Base-by-base conservation (phyloP, 2,113 vertebrate genomes). In the Dascyllus trimaculatus region DNA sequence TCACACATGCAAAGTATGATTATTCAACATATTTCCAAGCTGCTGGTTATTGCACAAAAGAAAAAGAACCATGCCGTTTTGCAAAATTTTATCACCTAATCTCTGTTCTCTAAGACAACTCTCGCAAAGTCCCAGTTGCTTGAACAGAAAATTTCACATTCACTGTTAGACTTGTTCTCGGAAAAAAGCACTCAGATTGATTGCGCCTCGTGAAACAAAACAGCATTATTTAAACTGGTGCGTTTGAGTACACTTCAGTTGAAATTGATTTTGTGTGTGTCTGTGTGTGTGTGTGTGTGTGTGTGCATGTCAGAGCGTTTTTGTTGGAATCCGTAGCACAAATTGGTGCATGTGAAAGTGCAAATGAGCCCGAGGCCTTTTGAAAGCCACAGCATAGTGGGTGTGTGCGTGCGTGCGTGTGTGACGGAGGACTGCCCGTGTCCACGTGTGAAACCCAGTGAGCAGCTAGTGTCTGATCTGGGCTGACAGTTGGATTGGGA, bases 401-500 rank as follows among this genome's bases (percentile, higher is more conserved):
- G 32, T 49, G 60, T 58, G 32, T 46, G 29, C n/a, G 52, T 49
- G 65, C 51, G 14, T 32, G 81, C 19, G 17, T 84, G 76, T 35
- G 29, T 85, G 89, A 79, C 5, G 7, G 71, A 62, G 64, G 67
- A 57, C 73, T 72, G 84, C 86, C 86, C 72, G 79, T 15, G 72
- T 80, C 67, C 75, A 72, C 29, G 70, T 85, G 86, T 88, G 81
- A 89, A 89, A 84, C 57, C 18, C 61, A 83, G 61, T 84, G 84
- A 92, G 85, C 84, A 84, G 82, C 81, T 38, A 79, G 73, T 71
- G 80, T 87, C 67, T 93, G 84, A 92, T 89, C 66, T 4, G 32
- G 84, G 56, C 83, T 90, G 90, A 87, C 85, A 89, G 90, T 83
- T 81, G 58, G 77, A 84, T 45, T 51, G 59, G 84, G 79, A 90